Conservation (phyloP, 35 echinoderm and acorn worm genomes). For the Lytechinus variegatus region DNA sequence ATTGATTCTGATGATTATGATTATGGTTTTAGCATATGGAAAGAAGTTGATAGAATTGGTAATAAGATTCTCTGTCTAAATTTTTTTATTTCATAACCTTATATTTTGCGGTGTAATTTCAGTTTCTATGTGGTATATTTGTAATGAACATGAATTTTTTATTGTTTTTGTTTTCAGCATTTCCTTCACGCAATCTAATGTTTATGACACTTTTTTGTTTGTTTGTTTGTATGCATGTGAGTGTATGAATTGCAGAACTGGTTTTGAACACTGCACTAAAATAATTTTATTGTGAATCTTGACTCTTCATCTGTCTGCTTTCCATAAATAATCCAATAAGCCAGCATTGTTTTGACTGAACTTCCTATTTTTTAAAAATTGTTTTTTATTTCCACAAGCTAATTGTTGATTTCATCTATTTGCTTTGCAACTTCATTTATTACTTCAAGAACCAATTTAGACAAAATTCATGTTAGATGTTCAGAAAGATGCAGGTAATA, state of each 20-base stretch:
- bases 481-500: neutral
- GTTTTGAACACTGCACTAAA: constrained; percentile 8
- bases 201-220: neutral
- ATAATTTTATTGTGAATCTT: neutral
- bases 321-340: neutral
- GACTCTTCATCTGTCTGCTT: neutral
- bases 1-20: neutral
- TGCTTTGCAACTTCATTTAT: neutral
- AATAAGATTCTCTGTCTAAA: neutral
- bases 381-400: neutral
- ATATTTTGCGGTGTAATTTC: constrained; percentile 6
- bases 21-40: neutral
- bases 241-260: neutral
- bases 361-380: neutral
- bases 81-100: neutral
- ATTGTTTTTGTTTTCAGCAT: constrained; percentile 5
- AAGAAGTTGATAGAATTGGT: neutral
- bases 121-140: neutral
- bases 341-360: neutral
- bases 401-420: neutral
- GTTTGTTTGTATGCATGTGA: neutral
- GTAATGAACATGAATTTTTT: neutral
- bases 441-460: neutral
- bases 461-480: neutral
- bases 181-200: neutral